phyloP scores from a whole-genome alignment of 2,797 vertebrate genomes.

The Chrosomus eos region DNA sequence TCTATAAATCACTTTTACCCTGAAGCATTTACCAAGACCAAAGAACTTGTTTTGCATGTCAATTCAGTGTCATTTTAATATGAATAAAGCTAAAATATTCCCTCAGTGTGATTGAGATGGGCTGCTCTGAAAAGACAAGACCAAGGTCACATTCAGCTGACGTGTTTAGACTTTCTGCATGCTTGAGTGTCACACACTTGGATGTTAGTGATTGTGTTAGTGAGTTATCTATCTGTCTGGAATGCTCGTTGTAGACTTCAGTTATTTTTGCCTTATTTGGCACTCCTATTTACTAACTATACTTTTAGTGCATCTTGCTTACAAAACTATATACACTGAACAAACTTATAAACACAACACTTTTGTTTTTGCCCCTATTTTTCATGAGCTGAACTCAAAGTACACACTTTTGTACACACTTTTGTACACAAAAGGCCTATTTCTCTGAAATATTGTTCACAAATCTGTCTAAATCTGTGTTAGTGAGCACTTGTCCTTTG shows the following conservation, averaged over 20 bases:
- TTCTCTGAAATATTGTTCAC: too few relatives aligned
- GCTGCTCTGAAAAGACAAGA: slow-evolving; percentile 6
- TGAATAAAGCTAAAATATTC: background rate
- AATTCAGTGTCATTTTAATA: background rate
- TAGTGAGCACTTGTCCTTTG: too few relatives aligned
- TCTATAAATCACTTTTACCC: background rate
- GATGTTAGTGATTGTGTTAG: slow-evolving; percentile 43
- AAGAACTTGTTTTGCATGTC: background rate
- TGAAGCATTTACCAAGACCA: background rate
- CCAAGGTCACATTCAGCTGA: slow-evolving; percentile 32
- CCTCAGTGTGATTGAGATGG: background rate
- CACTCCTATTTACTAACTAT: background rate
- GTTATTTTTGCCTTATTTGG: slow-evolving; percentile 1
- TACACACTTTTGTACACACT: too few relatives aligned
- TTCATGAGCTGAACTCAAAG: too few relatives aligned
- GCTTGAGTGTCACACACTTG: slow-evolving; percentile 36
- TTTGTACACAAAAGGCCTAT: too few relatives aligned
- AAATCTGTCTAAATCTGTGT: too few relatives aligned
- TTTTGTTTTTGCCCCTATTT: too few relatives aligned
- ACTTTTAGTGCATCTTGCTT: background rate
- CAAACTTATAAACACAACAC: too few relatives aligned
- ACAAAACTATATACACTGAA: background rate
- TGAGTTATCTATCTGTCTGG: slow-evolving; percentile 45
- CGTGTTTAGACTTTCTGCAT: slow-evolving; percentile 24
- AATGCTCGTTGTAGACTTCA: slow-evolving; percentile 34